phyloP scores from a whole-genome alignment of 2,113 vertebrate genomes.

The Caranx melampygus region DNA sequence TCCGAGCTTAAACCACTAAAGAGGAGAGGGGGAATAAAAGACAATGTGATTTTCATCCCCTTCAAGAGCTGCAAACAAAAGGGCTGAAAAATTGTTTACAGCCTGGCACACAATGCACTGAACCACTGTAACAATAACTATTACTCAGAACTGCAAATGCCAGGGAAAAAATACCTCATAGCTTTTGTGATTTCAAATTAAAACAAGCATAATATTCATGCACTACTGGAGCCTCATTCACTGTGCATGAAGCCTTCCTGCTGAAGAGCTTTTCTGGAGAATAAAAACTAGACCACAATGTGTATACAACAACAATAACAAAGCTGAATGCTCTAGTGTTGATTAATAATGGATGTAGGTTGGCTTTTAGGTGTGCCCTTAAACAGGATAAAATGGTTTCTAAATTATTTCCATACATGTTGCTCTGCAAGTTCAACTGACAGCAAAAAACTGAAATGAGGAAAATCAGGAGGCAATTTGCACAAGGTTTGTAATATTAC shows the following conservation, averaged over 20 bases:
- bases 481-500: conserved; percentile 78
- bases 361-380: not conserved
- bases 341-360: conserved; percentile 13
- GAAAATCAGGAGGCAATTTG: not conserved
- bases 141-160: conserved; percentile 61
- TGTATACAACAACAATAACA: not conserved
- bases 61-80: conserved; percentile 60
- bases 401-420: not conserved
- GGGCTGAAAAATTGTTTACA: conserved; percentile 55
- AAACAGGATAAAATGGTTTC: not conserved
- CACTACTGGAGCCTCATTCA: conserved; percentile 34
- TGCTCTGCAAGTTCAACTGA: not conserved
- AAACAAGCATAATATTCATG: conserved; percentile 49
- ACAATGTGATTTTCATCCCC: conserved; percentile 53
- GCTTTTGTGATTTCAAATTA: conserved; percentile 70
- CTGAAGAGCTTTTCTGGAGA: conserved; percentile 54
- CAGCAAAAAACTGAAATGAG: not conserved
- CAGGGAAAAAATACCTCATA: conserved; percentile 27
- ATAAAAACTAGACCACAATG: not conserved
- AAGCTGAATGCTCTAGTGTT: not conserved
- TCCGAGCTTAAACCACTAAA: conserved; percentile 97
- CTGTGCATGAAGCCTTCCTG: conserved; percentile 10
- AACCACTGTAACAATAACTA: conserved; percentile 46
- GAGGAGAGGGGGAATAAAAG: conserved; percentile 53
- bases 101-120: conserved; percentile 40